phyloP scores from a whole-genome alignment of 2,113 vertebrate species.

The Takifugu bimaculatus region DNA sequence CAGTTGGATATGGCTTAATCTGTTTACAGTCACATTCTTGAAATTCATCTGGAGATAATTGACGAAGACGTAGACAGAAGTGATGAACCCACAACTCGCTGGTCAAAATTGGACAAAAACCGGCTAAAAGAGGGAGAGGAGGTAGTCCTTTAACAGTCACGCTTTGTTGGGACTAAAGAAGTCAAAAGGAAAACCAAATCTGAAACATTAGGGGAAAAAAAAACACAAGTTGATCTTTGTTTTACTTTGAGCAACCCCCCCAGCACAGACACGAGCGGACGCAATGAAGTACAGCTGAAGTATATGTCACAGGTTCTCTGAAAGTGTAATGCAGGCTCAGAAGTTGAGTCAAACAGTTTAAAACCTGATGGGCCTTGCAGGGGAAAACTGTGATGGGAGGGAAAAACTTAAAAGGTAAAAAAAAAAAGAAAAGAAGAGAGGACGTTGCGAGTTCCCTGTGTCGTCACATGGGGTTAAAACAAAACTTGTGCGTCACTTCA shows the following conservation, averaged over 20 bases:
- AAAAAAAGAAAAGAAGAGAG: slow-evolving; percentile 13
- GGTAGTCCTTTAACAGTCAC: slow-evolving; percentile 64
- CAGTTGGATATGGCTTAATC: slow-evolving; percentile 68
- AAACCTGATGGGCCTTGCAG: too few species aligned
- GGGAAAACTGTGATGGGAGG: slow-evolving; percentile 37
- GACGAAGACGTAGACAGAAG: slow-evolving; percentile 27
- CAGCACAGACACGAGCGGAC: not conserved
- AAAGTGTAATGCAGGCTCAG: slow-evolving; percentile 8
- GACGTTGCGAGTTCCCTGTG: slow-evolving; percentile 50
- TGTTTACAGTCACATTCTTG: slow-evolving; percentile 64
- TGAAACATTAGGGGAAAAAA: not conserved
- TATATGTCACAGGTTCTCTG: not conserved
- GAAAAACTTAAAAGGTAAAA: slow-evolving; percentile 6
- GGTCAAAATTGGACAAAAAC: slow-evolving; percentile 1
- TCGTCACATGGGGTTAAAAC: slow-evolving; percentile 27
- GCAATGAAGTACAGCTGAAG: not conserved
- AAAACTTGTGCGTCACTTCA: slow-evolving; percentile 70
- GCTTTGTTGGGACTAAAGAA: slow-evolving; percentile 28
- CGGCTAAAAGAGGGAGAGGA: slow-evolving; percentile 27
- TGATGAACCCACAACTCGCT: not conserved
- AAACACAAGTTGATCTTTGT: not conserved
- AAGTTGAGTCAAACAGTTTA: not conserved
- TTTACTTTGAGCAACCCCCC: not conserved
- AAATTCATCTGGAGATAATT: slow-evolving; percentile 46
- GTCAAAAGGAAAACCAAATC: not conserved